Base-by-base conservation (phyloP, 2,888 invertebrate genomes). In the Caenorhabditis sulstoni region DNA sequence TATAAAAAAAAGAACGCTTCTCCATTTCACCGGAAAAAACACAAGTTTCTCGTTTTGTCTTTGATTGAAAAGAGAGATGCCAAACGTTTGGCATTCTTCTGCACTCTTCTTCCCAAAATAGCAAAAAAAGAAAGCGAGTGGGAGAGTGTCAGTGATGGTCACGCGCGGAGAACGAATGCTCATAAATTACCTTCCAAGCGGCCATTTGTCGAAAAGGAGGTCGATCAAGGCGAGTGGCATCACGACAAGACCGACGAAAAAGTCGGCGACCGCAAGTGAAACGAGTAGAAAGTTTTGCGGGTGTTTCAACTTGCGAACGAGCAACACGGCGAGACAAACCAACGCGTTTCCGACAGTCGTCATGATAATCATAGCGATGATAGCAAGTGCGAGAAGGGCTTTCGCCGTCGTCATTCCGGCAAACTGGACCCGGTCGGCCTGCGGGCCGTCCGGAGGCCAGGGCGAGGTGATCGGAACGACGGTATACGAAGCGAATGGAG, bases 261-360 rank as follows among this genome's bases (percentile, higher is more conserved):
- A 89, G 84, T 92, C 92, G 0, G 92, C 92, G n/a, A 92, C 91
- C 0, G 92, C 92, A 74, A 92, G 87, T 39, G 92, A 92, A 67
- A 92, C 91, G 47, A 91, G 90, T 20, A 91, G 85, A 64, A 90
- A 87, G 66, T 88, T 87, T 62, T 82, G 75, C 1, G 86, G 86
- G 35, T 85, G 74, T 71, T 91, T 91, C 9, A 92, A 87, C 77
- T 91, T 91, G 44, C 91, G 90, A 1, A 93, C 92, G 23, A 92
- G 87, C n/a, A 90, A 90, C n/a, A 93, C 92, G 0, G 92, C 92
- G 9, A 92, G 90, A 79, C 92, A 92, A 37, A 92, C 92, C 61
- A 93, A 88, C 12, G 91, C 90, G 87, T 92, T 92, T 23, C 92
- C 92, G 20, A 92, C 88, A 11, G 92, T 89, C 5, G 92, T 93